Conservation (phyloP, 1,140 invertebrate genomes). For the Drosophila sp. region DNA sequence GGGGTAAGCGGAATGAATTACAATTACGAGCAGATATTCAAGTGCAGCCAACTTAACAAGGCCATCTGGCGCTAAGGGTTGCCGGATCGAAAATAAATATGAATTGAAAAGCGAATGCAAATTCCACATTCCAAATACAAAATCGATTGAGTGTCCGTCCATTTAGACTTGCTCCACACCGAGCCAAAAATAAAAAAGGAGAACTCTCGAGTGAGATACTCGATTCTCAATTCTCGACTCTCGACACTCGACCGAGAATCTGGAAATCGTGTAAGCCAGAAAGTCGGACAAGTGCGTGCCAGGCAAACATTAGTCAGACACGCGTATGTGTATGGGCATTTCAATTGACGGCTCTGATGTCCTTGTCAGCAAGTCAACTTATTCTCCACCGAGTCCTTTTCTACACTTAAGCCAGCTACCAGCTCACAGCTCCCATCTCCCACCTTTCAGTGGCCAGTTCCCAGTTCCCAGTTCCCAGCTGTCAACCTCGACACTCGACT, state of each 20-base stretch:
- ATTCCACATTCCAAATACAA: background rate
- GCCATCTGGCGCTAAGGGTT: background rate
- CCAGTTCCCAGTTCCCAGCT: background rate
- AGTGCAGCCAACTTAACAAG: slow-evolving; percentile 18
- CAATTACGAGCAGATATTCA: background rate
- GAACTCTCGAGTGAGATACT: background rate
- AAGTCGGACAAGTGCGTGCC: slow-evolving; percentile 30
- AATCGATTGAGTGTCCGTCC: background rate
- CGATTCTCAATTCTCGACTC: slow-evolving; percentile 2
- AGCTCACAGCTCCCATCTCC: background rate
- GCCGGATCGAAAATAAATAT: slow-evolving; percentile 22
- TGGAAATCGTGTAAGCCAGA: background rate
- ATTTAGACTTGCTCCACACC: background rate
- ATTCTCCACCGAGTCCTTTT: too few relatives aligned
- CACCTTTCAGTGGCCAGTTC: background rate
- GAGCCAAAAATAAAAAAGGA: background rate
- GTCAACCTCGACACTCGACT: slow-evolving; percentile 9
- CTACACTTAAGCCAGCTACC: too few relatives aligned
- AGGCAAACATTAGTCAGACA: slow-evolving; percentile 45
- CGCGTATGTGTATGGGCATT: slow-evolving; percentile 14
- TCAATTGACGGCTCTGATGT: slow-evolving; percentile 3
- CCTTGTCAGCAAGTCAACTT: slow-evolving; percentile 7
- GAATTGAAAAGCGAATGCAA: slow-evolving; percentile 24
- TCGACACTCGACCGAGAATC: slow-evolving; percentile 5
- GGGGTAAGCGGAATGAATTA: background rate